Conservation (phyloP, 1,140 invertebrate genomes). For the Conus ventricosus region DNA sequence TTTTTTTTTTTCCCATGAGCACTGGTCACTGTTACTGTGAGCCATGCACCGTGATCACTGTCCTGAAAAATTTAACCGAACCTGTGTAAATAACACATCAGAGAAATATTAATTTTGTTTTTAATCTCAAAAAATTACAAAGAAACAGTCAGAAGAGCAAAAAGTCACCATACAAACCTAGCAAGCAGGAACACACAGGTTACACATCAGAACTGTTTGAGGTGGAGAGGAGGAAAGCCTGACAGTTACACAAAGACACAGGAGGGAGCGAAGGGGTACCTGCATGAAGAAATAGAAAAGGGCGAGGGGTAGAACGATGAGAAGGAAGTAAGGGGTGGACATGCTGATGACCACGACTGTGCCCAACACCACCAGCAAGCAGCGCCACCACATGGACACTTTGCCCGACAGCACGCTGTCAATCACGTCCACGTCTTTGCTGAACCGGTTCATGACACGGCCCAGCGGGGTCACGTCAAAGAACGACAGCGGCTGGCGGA, state of each 20-base stretch:
- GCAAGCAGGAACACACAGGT: no score
- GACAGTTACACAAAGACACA: not conserved
- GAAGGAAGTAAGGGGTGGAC: constrained; percentile 60
- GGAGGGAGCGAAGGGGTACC: constrained; percentile 49
- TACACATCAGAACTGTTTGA: no score
- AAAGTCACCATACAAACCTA: no score
- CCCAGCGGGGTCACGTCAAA: constrained; percentile 64
- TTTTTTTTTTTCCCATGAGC: no score
- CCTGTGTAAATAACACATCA: no score
- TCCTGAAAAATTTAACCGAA: no score
- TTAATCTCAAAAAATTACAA: no score
- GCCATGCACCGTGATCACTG: no score
- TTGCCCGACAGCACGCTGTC: constrained; percentile 56
- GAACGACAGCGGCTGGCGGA: constrained; percentile 57
- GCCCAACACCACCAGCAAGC: constrained; percentile 1
- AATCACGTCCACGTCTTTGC: constrained; percentile 55
- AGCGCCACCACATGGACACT: constrained; percentile 42
- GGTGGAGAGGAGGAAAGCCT: no score
- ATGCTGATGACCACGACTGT: constrained; percentile 47
- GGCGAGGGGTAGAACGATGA: constrained; percentile 76
- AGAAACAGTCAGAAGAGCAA: no score
- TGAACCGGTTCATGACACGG: constrained; percentile 57
- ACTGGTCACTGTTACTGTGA: no score
- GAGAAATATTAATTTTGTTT: no score
- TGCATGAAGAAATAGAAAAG: constrained; percentile 79